These are phyloP conservation scores for Sciurus carolinensis DNA, from an alignment of 2,797 vertebrate species.

Conservation along the genomic window DNA sequence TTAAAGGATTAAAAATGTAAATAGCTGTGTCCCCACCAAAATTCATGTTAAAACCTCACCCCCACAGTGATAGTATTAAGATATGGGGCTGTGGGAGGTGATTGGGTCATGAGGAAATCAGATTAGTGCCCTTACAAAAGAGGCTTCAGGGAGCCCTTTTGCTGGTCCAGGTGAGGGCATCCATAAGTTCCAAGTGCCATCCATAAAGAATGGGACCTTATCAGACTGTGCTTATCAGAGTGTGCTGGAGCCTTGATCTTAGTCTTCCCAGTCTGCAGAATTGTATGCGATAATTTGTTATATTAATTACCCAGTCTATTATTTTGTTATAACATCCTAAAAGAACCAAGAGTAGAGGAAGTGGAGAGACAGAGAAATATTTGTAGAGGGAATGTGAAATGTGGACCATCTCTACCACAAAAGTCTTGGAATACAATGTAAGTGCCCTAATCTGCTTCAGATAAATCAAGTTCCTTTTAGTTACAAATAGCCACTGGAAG, in stretches of 20 bases:
- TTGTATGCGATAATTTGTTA: not conserved
- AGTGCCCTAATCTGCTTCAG: not conserved
- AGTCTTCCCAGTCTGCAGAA: not conserved
- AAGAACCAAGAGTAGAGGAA: not conserved
- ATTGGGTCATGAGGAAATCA: no score
- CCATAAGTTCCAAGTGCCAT: not conserved
- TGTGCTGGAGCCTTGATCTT: not conserved
- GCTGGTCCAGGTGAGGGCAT: not conserved
- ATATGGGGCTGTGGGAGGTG: not conserved
- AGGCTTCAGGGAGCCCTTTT: not conserved
- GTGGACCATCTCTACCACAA: not conserved
- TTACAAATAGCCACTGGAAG: not conserved
- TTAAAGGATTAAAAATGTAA: not conserved
- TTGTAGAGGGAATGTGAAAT: not conserved
- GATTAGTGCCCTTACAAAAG: not conserved
- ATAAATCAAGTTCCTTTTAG: not conserved
- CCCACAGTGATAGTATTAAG: not conserved
- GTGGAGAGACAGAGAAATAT: not conserved
- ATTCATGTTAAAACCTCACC: not conserved
- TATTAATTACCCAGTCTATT: not conserved
- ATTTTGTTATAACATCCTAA: not conserved
- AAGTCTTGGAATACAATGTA: not conserved
- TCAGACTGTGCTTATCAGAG: no score
- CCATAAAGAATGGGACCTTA: not conserved
- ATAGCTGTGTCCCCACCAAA: not conserved